phyloP scores from a whole-genome alignment of 2,888 invertebrate genomes.

The Synergus itoensis region DNA sequence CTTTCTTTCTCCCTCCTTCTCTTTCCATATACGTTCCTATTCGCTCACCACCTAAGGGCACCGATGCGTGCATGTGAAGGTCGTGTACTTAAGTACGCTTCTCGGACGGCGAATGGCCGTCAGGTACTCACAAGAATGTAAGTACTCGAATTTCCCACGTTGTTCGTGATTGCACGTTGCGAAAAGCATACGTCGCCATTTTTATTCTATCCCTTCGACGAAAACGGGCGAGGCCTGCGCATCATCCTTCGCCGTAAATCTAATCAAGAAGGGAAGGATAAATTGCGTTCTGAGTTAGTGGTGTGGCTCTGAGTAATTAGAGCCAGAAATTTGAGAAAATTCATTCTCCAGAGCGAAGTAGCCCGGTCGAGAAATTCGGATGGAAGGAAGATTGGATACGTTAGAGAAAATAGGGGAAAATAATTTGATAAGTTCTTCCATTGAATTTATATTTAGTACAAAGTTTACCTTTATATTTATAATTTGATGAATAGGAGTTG shows the following conservation, averaged over 20 bases:
- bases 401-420: neutral
- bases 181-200: constrained; percentile 45
- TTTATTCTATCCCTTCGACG: constrained; percentile 17
- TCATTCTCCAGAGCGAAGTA: neutral
- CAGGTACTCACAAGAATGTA: constrained; percentile 49
- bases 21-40: constrained; percentile 48
- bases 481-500: neutral
- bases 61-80: constrained; percentile 71
- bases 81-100: constrained; percentile 57
- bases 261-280: constrained; percentile 3
- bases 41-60: constrained; percentile 68
- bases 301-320: neutral
- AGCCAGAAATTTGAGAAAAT: constrained; percentile 5
- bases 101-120: constrained; percentile 43
- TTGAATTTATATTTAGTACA: neutral
- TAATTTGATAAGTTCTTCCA: too few relatives aligned
- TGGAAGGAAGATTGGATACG: neutral
- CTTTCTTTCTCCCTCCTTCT: constrained; percentile 52
- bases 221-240: constrained; percentile 8
- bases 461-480: neutral
- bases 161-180: constrained; percentile 60
- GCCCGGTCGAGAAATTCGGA: neutral
- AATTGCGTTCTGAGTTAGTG: neutral
- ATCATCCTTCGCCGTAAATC: constrained; percentile 12
- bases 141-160: constrained; percentile 65